A percentile compares a stretch with the other conserved stretches of the same genome.
Evolutionary conservation across 2,888 invertebrate genomes (phyloP).

Genomic region (Acrobasis consociella): DNA sequence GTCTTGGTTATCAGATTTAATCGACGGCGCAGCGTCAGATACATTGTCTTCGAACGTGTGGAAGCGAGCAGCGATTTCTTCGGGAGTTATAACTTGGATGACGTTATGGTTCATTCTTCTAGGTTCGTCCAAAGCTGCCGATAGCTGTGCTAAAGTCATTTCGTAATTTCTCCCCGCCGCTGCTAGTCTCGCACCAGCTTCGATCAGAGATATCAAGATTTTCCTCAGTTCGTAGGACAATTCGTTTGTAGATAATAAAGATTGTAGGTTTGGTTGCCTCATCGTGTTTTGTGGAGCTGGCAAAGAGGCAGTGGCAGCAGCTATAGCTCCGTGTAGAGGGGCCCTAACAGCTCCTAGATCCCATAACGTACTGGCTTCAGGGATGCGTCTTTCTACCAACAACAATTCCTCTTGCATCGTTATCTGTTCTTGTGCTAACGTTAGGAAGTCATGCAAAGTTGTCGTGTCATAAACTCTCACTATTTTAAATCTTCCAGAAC

Average conservation of each 20-base stretch:
- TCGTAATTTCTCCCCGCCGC: slow-evolving; percentile 71
- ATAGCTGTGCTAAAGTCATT: slow-evolving; percentile 60
- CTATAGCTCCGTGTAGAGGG: slow-evolving; percentile 64
- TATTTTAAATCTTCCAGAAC: slow-evolving; percentile 63
- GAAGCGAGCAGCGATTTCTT: slow-evolving; percentile 63
- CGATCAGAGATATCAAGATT: slow-evolving; percentile 71
- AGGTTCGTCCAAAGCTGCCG: slow-evolving; percentile 67
- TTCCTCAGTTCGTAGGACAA: slow-evolving; percentile 67
- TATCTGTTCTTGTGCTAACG: slow-evolving; percentile 65
- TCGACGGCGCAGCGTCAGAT: slow-evolving; percentile 31
- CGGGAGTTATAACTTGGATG: slow-evolving; percentile 68
- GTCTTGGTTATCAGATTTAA: slow-evolving; percentile 39
- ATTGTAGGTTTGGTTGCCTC: slow-evolving; percentile 70
- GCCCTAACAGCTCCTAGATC: slow-evolving; percentile 71
- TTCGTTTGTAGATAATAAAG: slow-evolving; percentile 71
- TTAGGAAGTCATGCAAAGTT: slow-evolving; percentile 69
- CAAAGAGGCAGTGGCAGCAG: slow-evolving; percentile 68
- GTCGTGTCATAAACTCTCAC: slow-evolving; percentile 65
- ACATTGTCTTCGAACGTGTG: slow-evolving; percentile 36
- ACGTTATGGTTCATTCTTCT: slow-evolving; percentile 46
- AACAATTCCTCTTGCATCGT: slow-evolving; percentile 65
- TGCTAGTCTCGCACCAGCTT: slow-evolving; percentile 71
- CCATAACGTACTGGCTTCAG: slow-evolving; percentile 70
- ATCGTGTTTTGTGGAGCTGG: slow-evolving; percentile 56
- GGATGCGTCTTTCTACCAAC: slow-evolving; percentile 61